phyloP scores from a whole-genome alignment of 2,113 vertebrate genomes.

The Rhadina sibilatrix region DNA sequence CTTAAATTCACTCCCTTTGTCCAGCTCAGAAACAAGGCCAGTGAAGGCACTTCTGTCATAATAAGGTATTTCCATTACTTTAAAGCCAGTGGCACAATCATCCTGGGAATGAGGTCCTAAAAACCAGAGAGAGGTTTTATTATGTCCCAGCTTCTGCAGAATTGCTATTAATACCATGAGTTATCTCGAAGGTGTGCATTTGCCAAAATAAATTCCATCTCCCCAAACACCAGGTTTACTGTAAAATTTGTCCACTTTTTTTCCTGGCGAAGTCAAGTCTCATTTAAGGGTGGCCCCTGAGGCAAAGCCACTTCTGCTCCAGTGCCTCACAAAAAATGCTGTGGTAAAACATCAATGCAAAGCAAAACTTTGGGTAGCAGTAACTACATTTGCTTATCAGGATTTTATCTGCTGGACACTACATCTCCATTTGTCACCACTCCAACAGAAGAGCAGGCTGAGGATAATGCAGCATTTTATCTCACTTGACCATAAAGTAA shows the following conservation, averaged over 20 bases:
- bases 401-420: not conserved
- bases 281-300: not conserved
- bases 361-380: not conserved
- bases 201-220: not conserved
- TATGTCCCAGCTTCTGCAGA: not conserved
- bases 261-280: not conserved
- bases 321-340: not conserved
- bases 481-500: not conserved
- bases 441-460: not conserved
- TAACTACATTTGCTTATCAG: not conserved
- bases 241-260: not conserved
- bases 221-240: not conserved
- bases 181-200: not conserved
- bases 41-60: not conserved
- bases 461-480: not conserved
- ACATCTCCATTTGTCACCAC: not conserved
- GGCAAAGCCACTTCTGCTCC: not conserved
- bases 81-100: not conserved
- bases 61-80: not conserved
- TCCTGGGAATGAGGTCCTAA: not conserved
- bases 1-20: not conserved
- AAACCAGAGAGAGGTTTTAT: not conserved
- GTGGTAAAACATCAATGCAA: not conserved
- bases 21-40: not conserved
- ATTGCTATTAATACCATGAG: not conserved